phyloP scores from a whole-genome alignment of 2,113 vertebrate genomes.

The Chaenogobius annularis region DNA sequence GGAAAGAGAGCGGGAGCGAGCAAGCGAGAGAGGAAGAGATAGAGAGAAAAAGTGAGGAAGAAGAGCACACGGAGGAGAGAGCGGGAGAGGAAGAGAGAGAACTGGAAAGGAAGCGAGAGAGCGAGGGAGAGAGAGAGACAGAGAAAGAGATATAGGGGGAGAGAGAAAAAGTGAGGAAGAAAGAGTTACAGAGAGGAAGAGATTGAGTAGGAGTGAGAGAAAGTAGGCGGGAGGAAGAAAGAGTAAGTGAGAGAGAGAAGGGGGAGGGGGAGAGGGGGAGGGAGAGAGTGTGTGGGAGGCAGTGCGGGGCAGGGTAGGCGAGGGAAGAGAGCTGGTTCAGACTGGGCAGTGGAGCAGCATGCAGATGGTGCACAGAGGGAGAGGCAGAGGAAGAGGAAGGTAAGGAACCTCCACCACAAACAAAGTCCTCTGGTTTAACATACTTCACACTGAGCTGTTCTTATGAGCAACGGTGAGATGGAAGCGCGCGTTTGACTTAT shows the following conservation, averaged over 20 bases:
- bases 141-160: background rate
- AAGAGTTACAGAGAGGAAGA: background rate
- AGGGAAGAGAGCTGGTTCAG: slow-evolving; percentile 46
- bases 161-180: background rate
- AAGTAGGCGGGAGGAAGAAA: background rate
- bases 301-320: background rate
- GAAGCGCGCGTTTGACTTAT: slow-evolving; percentile 13
- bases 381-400: slow-evolving; percentile 36
- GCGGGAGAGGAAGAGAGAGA: background rate
- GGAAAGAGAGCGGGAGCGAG: background rate
- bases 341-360: slow-evolving; percentile 55
- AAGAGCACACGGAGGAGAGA: background rate
- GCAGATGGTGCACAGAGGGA: slow-evolving; percentile 72
- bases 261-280: background rate
- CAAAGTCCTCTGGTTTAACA: slow-evolving; percentile 8
- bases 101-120: background rate
- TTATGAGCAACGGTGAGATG: slow-evolving; percentile 17
- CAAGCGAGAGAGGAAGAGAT: background rate
- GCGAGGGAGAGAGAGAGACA: background rate
- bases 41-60: background rate
- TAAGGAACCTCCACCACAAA: slow-evolving; percentile 33
- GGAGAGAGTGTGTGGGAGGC: background rate
- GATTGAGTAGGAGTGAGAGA: background rate
- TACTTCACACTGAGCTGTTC: background rate
- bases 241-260: background rate